Base-by-base conservation (phyloP, 2,888 invertebrate genomes). In the Cybosia mesomella region DNA sequence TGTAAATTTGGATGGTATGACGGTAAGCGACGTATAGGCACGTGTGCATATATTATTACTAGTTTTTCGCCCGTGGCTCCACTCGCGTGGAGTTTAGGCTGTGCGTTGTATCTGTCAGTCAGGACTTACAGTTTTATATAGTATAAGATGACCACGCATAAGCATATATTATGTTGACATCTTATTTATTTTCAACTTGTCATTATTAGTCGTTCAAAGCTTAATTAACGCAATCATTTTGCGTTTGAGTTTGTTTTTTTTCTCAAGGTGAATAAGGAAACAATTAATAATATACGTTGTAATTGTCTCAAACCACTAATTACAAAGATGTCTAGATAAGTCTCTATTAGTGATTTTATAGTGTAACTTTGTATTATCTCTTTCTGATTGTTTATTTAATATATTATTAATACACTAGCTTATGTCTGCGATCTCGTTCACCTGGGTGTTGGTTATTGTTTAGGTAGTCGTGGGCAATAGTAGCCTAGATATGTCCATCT, bases 241-340 rank as follows among this genome's bases (percentile, higher is more conserved):
- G 61, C 63, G 70, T 71, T 78, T 81, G 67, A 71, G 63, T 55
- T 60, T 77, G 76, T 82, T 83, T 84, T 81, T 76, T 70, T 81
- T 73, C 69, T 60, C 58, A 68, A 79, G 66, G 75, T 80, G 77
- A 79, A 82, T 75, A 78, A 82, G 85, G 80, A 83, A 84, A 81
- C 71, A 79, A 85, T 85, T 76, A 79, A 80, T 82, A 72, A 81
- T 76, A 71, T 74, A 69, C 70, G 71, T 66, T 67, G 67, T 77
- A 79, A 80, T 81, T 81, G 76, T 79, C 78, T 76, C 75, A 68
- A 78, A 58, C 66, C 66, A 72, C 73, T 76, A n/a, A 75, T 83
- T 83, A 76, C 73, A 9, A 15, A 75, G 73, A 74, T 76, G 64
- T 59, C 73, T 71, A 74, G 75, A 77, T 80, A 77, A 62, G 67